These are phyloP conservation scores for Pollenia labialis DNA, from an alignment of 2,888 invertebrate species.

Conservation along the genomic window DNA sequence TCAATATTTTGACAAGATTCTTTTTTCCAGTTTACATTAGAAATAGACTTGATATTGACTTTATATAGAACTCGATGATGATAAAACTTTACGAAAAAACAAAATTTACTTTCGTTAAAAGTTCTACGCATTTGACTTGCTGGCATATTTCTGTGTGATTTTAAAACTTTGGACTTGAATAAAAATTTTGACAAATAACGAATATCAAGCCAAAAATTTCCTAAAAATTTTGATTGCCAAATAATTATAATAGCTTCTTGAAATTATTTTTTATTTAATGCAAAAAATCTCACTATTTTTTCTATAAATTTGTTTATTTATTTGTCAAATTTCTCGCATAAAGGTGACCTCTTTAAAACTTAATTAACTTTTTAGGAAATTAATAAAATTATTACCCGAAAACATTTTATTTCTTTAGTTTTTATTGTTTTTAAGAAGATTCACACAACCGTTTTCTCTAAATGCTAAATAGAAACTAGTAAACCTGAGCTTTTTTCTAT, in stretches of 20 bases:
- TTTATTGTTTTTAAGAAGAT: conserved; percentile 10
- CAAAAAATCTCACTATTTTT: background rate
- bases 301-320: background rate
- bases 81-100: too few species aligned
- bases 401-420: conserved; percentile 56
- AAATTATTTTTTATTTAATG: too few species aligned
- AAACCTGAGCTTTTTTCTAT: conserved; percentile 34
- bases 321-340: background rate
- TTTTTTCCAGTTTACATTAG: too few species aligned
- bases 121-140: too few species aligned
- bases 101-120: too few species aligned
- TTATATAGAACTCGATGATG: too few species aligned
- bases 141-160: too few species aligned
- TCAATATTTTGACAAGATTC: too few species aligned
- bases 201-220: background rate
- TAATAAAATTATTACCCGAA: conserved; percentile 47
- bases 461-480: conserved; percentile 59
- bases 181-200: too few species aligned
- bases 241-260: background rate
- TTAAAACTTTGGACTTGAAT: too few species aligned
- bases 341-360: too few species aligned
- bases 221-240: background rate
- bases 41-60: too few species aligned
- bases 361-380: background rate
- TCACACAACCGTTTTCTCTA: conserved; percentile 62